Base-by-base conservation (phyloP, 2,888 invertebrate species). In the Disparrhopalites patrizii region DNA sequence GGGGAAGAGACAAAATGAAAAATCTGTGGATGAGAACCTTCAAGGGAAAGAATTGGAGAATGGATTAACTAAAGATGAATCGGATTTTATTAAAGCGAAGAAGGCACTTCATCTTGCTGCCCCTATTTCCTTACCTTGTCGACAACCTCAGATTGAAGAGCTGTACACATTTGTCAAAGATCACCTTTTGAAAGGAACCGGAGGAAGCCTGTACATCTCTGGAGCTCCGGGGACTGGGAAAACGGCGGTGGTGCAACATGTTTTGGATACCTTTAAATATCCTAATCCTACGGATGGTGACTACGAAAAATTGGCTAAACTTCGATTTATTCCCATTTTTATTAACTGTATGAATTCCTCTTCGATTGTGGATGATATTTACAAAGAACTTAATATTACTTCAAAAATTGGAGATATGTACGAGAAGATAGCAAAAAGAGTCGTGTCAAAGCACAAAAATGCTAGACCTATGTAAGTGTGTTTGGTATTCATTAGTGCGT, bases 181-280 rank as follows among this genome's bases (percentile, higher is more conserved):
- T 10, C 87, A 90, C 78, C 78, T 93, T 63, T 78, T 84, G 2
- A 81, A 83, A 1, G 81, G 84, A 72, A 82, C 82, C 33, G 88
- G 94, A 0, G 90, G 88, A 1, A 91, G 93, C 20, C 78, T 98
- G 62, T 99, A 98, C 79, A 86, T 99, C 47, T 96, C 95, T 40
- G 98, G 98, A 1, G 93, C 94, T 27, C 98, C 98, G 0, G 99
- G 98, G 4, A 98, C 98, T 0, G 98, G 95, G 1, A 97, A 97
- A 82, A 96, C 96, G 0, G 95, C 94, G 0, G 88, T 90, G 68
- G 81, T 97, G 20, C 87, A 87, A 0, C 84, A 88, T 70, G 85
- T 93, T 65, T 80, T 94, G 63, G 81, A 86, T 38, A 81, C 85
- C 52, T 80, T 86, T 7, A n/a, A 10, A 23, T 40, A 47, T 55